These are phyloP conservation scores for Carpatolechia fugitivella DNA, from an alignment of 2,888 invertebrate species.

Conservation along the genomic window DNA sequence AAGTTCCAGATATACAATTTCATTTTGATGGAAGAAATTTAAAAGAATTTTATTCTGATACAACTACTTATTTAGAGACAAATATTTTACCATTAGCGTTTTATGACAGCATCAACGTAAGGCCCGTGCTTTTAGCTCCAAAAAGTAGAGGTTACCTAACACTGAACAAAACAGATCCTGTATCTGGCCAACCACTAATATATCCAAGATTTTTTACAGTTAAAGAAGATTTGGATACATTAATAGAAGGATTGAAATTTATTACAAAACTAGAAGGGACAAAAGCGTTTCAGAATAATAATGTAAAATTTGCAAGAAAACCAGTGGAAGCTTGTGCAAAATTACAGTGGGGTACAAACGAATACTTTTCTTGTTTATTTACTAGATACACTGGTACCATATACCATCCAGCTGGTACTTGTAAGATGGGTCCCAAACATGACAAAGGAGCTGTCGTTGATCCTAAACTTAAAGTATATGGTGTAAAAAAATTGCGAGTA, in stretches of 20 bases:
- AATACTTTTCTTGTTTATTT: slow-evolving; percentile 83
- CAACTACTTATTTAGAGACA: slow-evolving; percentile 64
- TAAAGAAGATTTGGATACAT: slow-evolving; percentile 79
- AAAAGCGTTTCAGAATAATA: slow-evolving; percentile 72
- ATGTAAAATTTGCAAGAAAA: slow-evolving; percentile 72
- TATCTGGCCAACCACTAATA: slow-evolving; percentile 83
- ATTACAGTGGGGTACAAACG: slow-evolving; percentile 76
- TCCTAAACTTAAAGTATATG: slow-evolving; percentile 52
- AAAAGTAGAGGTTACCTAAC: slow-evolving; percentile 80
- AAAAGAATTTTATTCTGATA: slow-evolving; percentile 77
- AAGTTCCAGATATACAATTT: slow-evolving; percentile 83
- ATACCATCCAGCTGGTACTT: slow-evolving; percentile 67
- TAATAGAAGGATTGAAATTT: slow-evolving; percentile 81
- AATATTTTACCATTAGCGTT: slow-evolving; percentile 75
- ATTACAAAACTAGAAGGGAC: slow-evolving; percentile 77
- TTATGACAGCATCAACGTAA: slow-evolving; percentile 80
- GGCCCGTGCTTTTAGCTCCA: slow-evolving; percentile 81
- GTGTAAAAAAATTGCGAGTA: slow-evolving; percentile 78
- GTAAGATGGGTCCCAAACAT: slow-evolving; percentile 56
- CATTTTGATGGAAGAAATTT: slow-evolving; percentile 79
- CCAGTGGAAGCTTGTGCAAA: slow-evolving; percentile 78
- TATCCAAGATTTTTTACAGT: slow-evolving; percentile 83
- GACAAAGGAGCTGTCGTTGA: slow-evolving; percentile 63
- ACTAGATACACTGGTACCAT: slow-evolving; percentile 80
- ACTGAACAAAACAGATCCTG: slow-evolving; percentile 83